phyloP scores from a whole-genome alignment of 1,140 invertebrate species.

The Panonychus citri region DNA sequence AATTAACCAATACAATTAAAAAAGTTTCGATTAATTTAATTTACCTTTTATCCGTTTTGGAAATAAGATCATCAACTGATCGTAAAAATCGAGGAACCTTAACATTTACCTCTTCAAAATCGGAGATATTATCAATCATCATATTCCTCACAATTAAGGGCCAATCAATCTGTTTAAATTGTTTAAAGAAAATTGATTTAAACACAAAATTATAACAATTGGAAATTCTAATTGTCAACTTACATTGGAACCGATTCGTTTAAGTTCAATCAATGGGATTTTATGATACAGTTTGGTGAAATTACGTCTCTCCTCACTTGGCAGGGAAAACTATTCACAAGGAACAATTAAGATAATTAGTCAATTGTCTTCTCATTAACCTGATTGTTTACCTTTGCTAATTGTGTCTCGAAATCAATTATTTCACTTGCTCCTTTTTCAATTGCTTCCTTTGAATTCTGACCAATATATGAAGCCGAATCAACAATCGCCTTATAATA shows the following conservation, averaged over 20 bases:
- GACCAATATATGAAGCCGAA: slow-evolving; percentile 59
- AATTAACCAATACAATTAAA: neutral
- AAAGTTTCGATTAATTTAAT: neutral
- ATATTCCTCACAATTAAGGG: neutral
- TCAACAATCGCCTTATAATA: slow-evolving; percentile 34
- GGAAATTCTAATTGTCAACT: neutral
- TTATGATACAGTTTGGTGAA: slow-evolving; percentile 12
- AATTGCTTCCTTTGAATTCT: slow-evolving; percentile 9
- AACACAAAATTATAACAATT: neutral
- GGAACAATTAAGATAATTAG: neutral
- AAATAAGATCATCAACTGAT: slow-evolving; percentile 5
- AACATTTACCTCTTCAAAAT: slow-evolving; percentile 9
- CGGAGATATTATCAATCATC: neutral
- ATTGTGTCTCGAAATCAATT: slow-evolving; percentile 43
- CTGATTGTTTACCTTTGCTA: slow-evolving; percentile 36
- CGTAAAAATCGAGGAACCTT: slow-evolving; percentile 8
- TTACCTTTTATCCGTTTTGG: slow-evolving; percentile 1
- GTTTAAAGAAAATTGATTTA: neutral
- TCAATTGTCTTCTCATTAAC: too few species aligned
- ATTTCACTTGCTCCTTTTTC: slow-evolving; percentile 28
- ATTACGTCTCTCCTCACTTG: slow-evolving; percentile 9
- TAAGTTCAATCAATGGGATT: slow-evolving; percentile 3
- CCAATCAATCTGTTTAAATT: slow-evolving; percentile 7
- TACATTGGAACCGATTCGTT: slow-evolving; percentile 7
- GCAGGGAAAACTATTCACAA: slow-evolving; percentile 5